These are phyloP conservation scores for Achlya flavicornis DNA, from an alignment of 2,888 invertebrate species.

Conservation along the genomic window DNA sequence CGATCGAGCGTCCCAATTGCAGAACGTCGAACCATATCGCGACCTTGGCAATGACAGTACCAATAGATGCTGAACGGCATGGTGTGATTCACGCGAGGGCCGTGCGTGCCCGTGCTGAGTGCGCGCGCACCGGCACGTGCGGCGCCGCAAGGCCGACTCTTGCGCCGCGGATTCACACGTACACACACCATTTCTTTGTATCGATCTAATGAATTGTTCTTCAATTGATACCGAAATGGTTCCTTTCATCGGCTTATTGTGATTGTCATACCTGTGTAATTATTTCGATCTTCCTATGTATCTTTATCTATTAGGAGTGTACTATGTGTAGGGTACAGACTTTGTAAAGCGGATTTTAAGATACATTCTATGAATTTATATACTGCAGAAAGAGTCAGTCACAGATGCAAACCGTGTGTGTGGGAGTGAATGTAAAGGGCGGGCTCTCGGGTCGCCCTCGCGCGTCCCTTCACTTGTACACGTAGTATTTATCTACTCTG, in stretches of 20 bases:
- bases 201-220: neutral
- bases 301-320: no score
- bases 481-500: no score
- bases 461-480: neutral
- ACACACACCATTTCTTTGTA: constrained; percentile 1
- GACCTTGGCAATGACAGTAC: constrained; percentile 53
- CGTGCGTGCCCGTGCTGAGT: constrained; percentile 26
- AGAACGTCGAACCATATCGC: constrained; percentile 18
- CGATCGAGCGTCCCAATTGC: constrained; percentile 24
- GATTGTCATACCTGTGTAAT: neutral
- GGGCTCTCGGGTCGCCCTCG: neutral
- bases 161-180: neutral
- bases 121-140: neutral
- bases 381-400: no score
- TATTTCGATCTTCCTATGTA: neutral
- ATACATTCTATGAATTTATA: no score
- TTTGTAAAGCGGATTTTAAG: no score
- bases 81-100: constrained; percentile 23
- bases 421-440: neutral
- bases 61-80: neutral
- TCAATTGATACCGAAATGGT: neutral
- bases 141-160: neutral
- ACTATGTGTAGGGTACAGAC: no score
- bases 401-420: no score
- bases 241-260: neutral